Percentiles rank a stretch among this genome's conserved stretches.
Conservation (phyloP, 64 coral and sea anemone genomes). For the Montipora foliosa region DNA sequence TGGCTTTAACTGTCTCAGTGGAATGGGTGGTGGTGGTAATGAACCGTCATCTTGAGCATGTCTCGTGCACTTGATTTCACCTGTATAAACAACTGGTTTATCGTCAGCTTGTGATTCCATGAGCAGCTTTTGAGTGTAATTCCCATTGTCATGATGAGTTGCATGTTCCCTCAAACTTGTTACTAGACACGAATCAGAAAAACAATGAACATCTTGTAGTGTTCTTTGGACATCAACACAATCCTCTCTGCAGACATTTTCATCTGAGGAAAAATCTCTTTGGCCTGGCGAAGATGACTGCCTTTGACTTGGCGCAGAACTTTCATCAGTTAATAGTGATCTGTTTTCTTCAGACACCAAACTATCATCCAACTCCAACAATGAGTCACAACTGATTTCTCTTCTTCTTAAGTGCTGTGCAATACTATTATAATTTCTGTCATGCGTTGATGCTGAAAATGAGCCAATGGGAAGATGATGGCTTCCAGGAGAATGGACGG, state of each 20-base stretch:
- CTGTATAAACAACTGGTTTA: background rate
- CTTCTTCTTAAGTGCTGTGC: background rate
- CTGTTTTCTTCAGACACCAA: background rate
- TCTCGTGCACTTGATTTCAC: background rate
- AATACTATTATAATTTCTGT: constrained; percentile 23
- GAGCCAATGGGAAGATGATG: background rate
- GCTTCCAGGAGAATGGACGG: background rate
- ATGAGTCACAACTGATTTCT: constrained; percentile 12
- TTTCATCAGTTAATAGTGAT: background rate
- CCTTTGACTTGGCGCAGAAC: background rate
- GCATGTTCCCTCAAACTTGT: background rate
- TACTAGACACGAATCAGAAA: background rate
- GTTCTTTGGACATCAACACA: background rate
- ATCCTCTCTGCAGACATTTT: background rate
- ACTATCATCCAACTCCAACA: background rate
- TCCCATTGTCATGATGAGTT: background rate
- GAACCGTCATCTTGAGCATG: background rate
- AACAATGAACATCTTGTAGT: background rate
- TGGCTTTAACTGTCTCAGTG: background rate
- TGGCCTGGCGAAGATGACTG: background rate
- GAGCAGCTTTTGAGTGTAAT: background rate
- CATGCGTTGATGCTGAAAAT: background rate
- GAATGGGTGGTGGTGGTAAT: constrained; percentile 2
- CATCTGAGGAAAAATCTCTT: background rate
- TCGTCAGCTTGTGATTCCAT: background rate